Conservation (phyloP, 2,888 invertebrate genomes). For the Drosophila macrospina region DNA sequence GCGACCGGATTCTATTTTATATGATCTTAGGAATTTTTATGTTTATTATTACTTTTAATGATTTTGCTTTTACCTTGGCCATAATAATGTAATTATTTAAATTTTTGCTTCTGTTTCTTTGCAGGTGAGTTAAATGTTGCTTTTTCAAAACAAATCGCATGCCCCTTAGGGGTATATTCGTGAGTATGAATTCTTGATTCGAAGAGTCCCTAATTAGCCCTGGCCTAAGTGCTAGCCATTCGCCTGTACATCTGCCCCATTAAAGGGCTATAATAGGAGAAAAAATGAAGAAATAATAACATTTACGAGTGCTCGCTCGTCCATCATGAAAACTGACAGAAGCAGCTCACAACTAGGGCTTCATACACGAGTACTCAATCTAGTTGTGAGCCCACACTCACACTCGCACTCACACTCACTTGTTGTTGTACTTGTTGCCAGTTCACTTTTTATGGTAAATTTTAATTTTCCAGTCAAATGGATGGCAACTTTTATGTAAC, state of each 20-base stretch:
- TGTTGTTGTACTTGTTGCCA: conserved; percentile 7
- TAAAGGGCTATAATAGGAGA: conserved; percentile 39
- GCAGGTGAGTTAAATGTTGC: conserved; percentile 72
- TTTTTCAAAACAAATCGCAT: conserved; percentile 49
- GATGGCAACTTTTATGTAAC: conserved; percentile 57
- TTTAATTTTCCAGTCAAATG: conserved; percentile 69
- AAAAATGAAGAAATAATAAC: conserved; percentile 1
- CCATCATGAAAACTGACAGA: conserved; percentile 31
- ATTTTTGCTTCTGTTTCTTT: conserved; percentile 65
- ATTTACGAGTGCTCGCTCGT: conserved; percentile 29
- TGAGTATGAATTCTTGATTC: conserved; percentile 60
- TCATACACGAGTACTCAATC: conserved; percentile 20
- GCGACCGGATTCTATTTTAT: conserved; percentile 37
- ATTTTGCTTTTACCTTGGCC: conserved; percentile 8
- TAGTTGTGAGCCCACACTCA: conserved; percentile 27
- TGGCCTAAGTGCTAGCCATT: conserved; percentile 33
- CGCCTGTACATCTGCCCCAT: conserved; percentile 41
- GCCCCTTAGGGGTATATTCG: conserved; percentile 60
- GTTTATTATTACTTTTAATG: conserved; percentile 37
- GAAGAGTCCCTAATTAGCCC: conserved; percentile 54
- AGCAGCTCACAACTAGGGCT: conserved; percentile 36
- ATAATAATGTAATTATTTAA: conserved; percentile 69
- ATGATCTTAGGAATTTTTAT: conserved; percentile 20
- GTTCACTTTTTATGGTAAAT: conserved; percentile 37
- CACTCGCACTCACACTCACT: conserved; percentile 1